phyloP scores from a whole-genome alignment of 2,888 invertebrate species.

The Troides aeacus region DNA sequence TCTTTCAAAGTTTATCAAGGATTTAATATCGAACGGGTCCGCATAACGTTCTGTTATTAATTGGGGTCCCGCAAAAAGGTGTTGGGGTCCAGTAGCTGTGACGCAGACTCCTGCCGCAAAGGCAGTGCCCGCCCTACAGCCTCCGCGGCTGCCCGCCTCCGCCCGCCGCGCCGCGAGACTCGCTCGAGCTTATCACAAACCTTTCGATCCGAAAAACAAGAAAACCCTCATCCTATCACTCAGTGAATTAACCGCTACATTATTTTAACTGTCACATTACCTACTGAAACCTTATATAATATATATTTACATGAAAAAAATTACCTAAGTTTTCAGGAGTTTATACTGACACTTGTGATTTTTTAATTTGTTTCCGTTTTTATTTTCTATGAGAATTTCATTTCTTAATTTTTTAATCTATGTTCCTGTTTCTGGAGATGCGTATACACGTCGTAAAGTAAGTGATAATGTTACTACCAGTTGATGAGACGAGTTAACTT shows the following conservation, averaged over 20 bases:
- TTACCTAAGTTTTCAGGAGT: conserved; percentile 23
- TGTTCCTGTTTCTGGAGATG: conserved; percentile 28
- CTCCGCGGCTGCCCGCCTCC: conserved; percentile 53
- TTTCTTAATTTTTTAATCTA: conserved; percentile 10
- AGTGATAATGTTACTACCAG: conserved; percentile 7
- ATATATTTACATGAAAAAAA: conserved; percentile 9
- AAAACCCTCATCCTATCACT: conserved; percentile 2
- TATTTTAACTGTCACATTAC: conserved; percentile 3
- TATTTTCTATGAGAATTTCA: background rate
- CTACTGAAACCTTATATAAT: background rate
- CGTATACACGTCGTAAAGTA: conserved; percentile 15
- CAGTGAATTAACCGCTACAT: conserved; percentile 7
- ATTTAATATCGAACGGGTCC: conserved; percentile 52
- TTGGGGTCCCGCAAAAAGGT: conserved; percentile 75
- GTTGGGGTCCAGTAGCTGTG: conserved; percentile 69
- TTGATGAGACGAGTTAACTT: background rate
- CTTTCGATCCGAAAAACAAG: conserved; percentile 8
- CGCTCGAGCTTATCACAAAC: conserved; percentile 27
- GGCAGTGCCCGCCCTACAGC: conserved; percentile 63
- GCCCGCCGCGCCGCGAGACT: conserved; percentile 32
- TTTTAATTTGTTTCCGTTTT: conserved; percentile 10
- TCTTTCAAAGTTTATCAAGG: conserved; percentile 24
- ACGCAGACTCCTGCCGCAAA: conserved; percentile 76
- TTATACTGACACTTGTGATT: conserved; percentile 18
- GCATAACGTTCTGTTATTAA: conserved; percentile 69